Base-by-base conservation (phyloP, 2,113 vertebrate species). In the Microcebus jonahi region DNA sequence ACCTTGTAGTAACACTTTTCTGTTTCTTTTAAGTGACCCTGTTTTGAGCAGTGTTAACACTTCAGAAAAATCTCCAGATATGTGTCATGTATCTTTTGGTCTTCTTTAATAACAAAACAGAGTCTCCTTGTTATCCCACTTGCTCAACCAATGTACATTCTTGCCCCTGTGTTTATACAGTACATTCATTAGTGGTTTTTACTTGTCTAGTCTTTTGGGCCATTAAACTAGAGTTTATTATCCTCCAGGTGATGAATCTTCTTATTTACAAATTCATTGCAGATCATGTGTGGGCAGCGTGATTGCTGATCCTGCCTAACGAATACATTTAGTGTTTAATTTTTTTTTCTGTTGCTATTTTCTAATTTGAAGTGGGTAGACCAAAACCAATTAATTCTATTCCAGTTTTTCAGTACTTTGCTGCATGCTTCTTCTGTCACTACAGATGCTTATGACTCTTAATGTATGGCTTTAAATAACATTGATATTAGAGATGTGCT, bases 401-500 rank as follows among this genome's bases (percentile, higher is more conserved):
- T 97, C 98, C 97, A 97, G 97, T 97, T 97, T 97, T 96, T 92
- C 96, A 97, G 2, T 96, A 96, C 86, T 98, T 98, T 98, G 91
- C 98, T 98, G 93, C 97, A 36, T 98, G 96, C 98, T 97, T 98
- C 97, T 98, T 98, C 97, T 98, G 97, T 89, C 97, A 98, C 97
- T 98, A 98, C 98, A 98, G 98, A 98, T 98, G 98, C 98, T 98
- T 98, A 96, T 96, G 97, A 97, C 83, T 97, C 97, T 97, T 98
- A 98, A 97, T 88, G 97, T 98, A 97, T 98, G 98, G 96, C 98
- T 99, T 98, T 98, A 99, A 98, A 98, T 98, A 98, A 98, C 98
- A 98, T 98, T 4, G 96, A 98, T 98, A 99, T 98, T 98, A 98
- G 98, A 98, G 98, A 98, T 97, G 95, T 45, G 1, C 91, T 97